Base-by-base conservation (phyloP, 2,888 invertebrate species). In the Lepidocyrtoides sp. region DNA sequence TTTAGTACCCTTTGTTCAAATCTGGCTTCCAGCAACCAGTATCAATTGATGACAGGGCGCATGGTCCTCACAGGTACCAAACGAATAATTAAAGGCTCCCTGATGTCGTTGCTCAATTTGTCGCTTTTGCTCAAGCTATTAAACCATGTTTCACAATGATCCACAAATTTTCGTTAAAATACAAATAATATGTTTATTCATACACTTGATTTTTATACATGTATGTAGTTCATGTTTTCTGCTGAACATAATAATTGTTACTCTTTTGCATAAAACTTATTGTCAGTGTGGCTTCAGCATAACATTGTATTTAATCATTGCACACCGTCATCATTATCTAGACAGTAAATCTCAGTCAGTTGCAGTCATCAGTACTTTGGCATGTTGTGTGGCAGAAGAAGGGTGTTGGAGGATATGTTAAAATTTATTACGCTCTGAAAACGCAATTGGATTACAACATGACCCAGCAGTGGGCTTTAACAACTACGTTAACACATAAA, bases 401-500 rank as follows among this genome's bases (percentile, higher is more conserved):
- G 63, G 81, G 84, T 60, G 51, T 63, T 79, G 90, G 63, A 90
- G 90, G 84, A 84, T 90, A 79, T 79, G 51, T 90, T 36, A 85
- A 90, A 89, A 89, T 83, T 90, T 84, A 90, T 85, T 90, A 84
- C 85, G 90, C 90, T 90, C 90, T 90, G 90, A 85, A 90, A 90
- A 90, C 90, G 82, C 90, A 90, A 90, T 90, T 90, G 66, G 90
- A 90, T 90, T 90, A 85, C 90, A 90, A 90, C 90, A 90, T 79
- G 77, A 84, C 84, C 84, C 90, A 90, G 79, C 85, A 79, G 83
- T 36, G 36, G 51, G 84, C 83, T 77, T 77, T 63, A 77, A 69
- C 54, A 26, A 69, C 51, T 29, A 72, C 88, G 32, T 89, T 89
- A 89, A 79, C 88, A 81, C 88, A 81, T 81, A 57, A 69, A 88